These are phyloP conservation scores for Neuroterus valhalla DNA, from an alignment of 1,140 invertebrate genomes.

Conservation along the genomic window DNA sequence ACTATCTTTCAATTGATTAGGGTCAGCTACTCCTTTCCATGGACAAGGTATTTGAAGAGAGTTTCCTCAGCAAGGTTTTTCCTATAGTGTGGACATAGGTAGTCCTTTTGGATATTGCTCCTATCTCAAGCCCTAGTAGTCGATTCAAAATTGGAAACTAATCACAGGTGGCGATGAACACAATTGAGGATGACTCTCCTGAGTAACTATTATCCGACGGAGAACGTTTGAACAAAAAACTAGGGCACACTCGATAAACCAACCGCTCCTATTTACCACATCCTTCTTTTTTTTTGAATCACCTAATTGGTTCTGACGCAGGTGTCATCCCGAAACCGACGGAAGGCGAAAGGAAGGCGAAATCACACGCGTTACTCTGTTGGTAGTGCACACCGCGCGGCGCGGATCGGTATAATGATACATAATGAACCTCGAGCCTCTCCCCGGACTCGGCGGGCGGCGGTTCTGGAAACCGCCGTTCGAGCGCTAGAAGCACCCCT, in stretches of 20 bases:
- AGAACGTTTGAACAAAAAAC: conserved; percentile 3
- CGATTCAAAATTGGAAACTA: too few relatives aligned
- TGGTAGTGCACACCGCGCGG: conserved; percentile 75
- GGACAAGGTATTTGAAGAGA: too few relatives aligned
- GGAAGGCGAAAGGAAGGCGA: conserved; percentile 52
- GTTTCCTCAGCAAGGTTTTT: too few relatives aligned
- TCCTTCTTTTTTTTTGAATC: not conserved
- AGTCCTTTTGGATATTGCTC: too few relatives aligned
- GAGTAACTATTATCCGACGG: conserved; percentile 23
- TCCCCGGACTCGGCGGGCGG: conserved; percentile 64
- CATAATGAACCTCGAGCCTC: conserved; percentile 75
- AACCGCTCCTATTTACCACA: too few relatives aligned
- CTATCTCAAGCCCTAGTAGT: too few relatives aligned
- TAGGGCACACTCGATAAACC: not conserved
- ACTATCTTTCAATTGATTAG: too few relatives aligned
- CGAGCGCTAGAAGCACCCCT: conserved; percentile 60
- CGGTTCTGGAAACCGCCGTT: conserved; percentile 57
- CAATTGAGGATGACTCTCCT: not conserved
- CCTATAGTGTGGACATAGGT: too few relatives aligned
- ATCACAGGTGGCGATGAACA: too few relatives aligned
- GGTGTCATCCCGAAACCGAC: not conserved
- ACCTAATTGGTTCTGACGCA: conserved; percentile 12
- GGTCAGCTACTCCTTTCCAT: too few relatives aligned
- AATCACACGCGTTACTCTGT: conserved; percentile 70
- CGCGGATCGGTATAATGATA: conserved; percentile 76